Conservation (phyloP, 2,888 invertebrate species). For the Eristalis arbustorum region DNA sequence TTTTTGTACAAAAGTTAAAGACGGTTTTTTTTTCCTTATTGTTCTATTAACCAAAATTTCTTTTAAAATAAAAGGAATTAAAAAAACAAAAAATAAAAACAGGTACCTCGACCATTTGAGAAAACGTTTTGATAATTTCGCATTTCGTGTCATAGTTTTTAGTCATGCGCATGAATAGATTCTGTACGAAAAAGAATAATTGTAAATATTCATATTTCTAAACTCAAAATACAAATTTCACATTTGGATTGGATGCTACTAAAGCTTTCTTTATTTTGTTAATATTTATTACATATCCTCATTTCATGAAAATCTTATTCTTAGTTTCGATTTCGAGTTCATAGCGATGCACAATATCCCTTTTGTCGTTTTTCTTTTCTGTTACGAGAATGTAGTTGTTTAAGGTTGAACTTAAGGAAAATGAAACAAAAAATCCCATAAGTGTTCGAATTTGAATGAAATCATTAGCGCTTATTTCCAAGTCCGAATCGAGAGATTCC, state of each 20-base stretch:
- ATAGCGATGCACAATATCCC: no score
- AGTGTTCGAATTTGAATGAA: no score
- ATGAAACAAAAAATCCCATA: no score
- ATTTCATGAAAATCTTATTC: neutral
- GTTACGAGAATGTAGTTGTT: no score
- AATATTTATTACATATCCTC: slow-evolving; percentile 1
- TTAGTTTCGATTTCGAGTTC: slow-evolving; percentile 2
- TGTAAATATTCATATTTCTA: neutral
- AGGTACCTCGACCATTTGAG: slow-evolving; percentile 72
- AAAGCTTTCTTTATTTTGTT: slow-evolving; percentile 10
- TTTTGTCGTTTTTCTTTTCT: no score
- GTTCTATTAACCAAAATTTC: slow-evolving; percentile 58
- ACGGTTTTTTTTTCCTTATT: slow-evolving; percentile 61
- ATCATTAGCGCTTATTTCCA: no score
- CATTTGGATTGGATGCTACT: no score
- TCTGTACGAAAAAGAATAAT: neutral
- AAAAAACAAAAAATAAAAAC: slow-evolving; percentile 54
- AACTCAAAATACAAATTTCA: neutral
- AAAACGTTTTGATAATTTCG: slow-evolving; percentile 10
- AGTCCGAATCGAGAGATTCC: no score
- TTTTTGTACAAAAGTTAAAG: slow-evolving; percentile 59
- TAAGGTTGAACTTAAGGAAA: no score
- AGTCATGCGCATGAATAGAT: neutral
- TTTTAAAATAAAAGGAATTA: slow-evolving; percentile 34
- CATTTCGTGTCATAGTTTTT: neutral